Evolutionary conservation across 2,797 vertebrate species (phyloP).

Genomic region (Pangasius mekongensis): DNA sequence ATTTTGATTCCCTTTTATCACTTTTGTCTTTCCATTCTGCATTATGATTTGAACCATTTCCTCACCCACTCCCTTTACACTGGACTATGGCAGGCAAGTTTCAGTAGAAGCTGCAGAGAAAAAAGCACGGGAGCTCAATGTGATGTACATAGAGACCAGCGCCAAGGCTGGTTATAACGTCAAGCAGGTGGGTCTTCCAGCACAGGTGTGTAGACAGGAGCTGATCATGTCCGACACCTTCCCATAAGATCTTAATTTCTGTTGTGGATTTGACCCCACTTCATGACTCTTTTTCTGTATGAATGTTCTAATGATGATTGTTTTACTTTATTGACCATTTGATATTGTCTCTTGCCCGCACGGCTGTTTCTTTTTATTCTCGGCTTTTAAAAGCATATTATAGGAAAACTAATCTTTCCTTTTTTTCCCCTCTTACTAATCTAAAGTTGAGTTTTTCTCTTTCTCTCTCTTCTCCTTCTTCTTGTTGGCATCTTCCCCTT

Average conservation of each 20-base stretch:
- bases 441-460: constrained; percentile 63
- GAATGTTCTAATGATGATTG: constrained; percentile 37
- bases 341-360: constrained; percentile 53
- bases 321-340: constrained; percentile 55
- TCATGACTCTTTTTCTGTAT: constrained; percentile 12
- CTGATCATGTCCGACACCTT: neutral
- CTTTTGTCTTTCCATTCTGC: constrained; percentile 56
- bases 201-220: constrained; percentile 23
- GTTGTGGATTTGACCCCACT: constrained; percentile 52
- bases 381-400: constrained; percentile 56
- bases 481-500: constrained; percentile 44
- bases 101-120: constrained; percentile 85
- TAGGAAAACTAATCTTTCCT: constrained; percentile 73
- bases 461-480: constrained; percentile 34
- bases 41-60: constrained; percentile 60
- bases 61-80: constrained; percentile 54
- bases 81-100: constrained; percentile 81
- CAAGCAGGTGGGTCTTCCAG: constrained; percentile 78
- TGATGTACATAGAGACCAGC: constrained; percentile 86
- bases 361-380: constrained; percentile 53
- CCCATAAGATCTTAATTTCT: constrained; percentile 3
- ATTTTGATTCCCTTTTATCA: constrained; percentile 50
- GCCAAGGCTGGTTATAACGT: constrained; percentile 83
- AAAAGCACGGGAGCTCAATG: constrained; percentile 81
- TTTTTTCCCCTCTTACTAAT: constrained; percentile 59